A percentile compares a stretch with the other conserved stretches of the same genome.
phyloP scores from a whole-genome alignment of 2,888 invertebrate species.

The Eristalis arbustorum region DNA sequence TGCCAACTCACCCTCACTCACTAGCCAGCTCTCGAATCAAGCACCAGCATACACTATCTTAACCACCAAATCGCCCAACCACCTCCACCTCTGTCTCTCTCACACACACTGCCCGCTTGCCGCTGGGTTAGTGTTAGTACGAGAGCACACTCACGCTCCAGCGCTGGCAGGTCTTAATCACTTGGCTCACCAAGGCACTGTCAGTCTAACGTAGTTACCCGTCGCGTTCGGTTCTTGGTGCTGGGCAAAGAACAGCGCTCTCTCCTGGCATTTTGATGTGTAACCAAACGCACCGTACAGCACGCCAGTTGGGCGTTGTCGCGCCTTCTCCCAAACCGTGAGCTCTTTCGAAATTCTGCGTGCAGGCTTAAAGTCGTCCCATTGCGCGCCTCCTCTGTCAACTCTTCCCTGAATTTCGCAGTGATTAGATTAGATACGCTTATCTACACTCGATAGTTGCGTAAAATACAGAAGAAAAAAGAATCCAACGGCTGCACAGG shows the following conservation, averaged over 20 bases:
- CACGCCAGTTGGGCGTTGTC: slow-evolving; percentile 66
- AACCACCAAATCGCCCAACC: not conserved
- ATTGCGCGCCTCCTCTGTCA: slow-evolving; percentile 22
- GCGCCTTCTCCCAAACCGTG: slow-evolving; percentile 44
- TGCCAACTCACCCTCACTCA: slow-evolving; percentile 31
- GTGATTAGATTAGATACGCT: slow-evolving; percentile 62
- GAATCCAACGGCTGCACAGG: slow-evolving; percentile 17
- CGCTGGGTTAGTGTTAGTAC: slow-evolving; percentile 46
- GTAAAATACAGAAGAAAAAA: slow-evolving; percentile 16
- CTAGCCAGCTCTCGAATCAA: slow-evolving; percentile 3
- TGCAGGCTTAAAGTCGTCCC: not conserved
- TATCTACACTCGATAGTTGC: slow-evolving; percentile 23
- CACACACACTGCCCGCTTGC: not conserved
- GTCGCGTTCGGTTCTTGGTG: slow-evolving; percentile 61
- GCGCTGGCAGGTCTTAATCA: slow-evolving; percentile 46
- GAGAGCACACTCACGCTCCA: slow-evolving; percentile 54
- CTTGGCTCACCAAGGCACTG: slow-evolving; percentile 25
- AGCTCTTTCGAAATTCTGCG: slow-evolving; percentile 45
- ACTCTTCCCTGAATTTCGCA: slow-evolving; percentile 29
- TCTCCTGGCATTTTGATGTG: slow-evolving; percentile 3
- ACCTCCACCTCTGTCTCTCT: not conserved
- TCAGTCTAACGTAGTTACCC: slow-evolving; percentile 65
- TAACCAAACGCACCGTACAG: slow-evolving; percentile 9
- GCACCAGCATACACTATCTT: not conserved
- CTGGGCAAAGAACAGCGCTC: not conserved